A percentile compares a stretch with the other conserved stretches of the same genome.
Conservation (phyloP, 2,888 invertebrate genomes). For the Orchestes rusci region DNA sequence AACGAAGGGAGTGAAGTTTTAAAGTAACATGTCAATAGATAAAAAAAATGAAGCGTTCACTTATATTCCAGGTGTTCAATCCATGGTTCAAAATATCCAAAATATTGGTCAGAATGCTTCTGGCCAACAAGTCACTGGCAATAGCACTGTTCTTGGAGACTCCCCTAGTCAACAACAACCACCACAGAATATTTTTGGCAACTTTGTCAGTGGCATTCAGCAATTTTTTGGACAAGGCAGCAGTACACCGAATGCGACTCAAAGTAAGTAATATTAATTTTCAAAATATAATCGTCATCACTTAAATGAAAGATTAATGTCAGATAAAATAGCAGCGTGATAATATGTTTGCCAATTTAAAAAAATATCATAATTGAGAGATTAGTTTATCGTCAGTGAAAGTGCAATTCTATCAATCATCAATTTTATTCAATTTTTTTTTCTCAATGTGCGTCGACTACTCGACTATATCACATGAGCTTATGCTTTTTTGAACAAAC, state of each 20-base stretch:
- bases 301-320: background rate
- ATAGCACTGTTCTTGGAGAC: slow-evolving; percentile 29
- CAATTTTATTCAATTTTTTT: too few species aligned
- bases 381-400: too few species aligned
- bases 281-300: slow-evolving; percentile 6
- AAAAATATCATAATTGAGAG: too few species aligned
- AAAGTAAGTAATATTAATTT: slow-evolving; percentile 12
- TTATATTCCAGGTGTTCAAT: slow-evolving; percentile 25
- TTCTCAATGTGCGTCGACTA: too few species aligned
- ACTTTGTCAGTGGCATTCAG: slow-evolving; percentile 26
- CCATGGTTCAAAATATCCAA: slow-evolving; percentile 24
- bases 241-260: slow-evolving; percentile 15
- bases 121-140: slow-evolving; percentile 20
- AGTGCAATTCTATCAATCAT: too few species aligned
- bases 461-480: too few species aligned
- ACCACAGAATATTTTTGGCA: slow-evolving; percentile 8
- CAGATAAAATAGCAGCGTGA: too few species aligned
- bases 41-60: too few species aligned
- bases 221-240: slow-evolving; percentile 17
- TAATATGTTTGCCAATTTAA: too few species aligned
- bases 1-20: too few species aligned
- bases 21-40: too few species aligned
- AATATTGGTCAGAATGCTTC: slow-evolving; percentile 19
- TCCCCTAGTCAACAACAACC: slow-evolving; percentile 10
- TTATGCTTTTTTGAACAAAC: too few species aligned